Conservation (phyloP, 2,113 vertebrate genomes). For the Psittacula cyanocephala region DNA sequence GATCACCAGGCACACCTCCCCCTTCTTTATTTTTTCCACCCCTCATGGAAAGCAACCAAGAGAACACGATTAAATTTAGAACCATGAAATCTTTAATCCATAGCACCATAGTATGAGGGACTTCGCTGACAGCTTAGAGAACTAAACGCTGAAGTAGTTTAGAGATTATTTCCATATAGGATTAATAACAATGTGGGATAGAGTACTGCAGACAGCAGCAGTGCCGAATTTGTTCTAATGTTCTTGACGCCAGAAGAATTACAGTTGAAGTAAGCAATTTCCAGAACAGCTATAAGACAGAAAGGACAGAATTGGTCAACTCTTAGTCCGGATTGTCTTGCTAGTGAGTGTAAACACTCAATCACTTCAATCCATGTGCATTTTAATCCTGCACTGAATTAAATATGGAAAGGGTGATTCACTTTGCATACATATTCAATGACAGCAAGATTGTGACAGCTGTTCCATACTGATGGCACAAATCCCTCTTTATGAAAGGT, state of each 20-base stretch:
- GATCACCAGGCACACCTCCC: constrained; percentile 51
- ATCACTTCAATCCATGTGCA: neutral
- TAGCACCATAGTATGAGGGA: neutral
- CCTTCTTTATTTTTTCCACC: constrained; percentile 35
- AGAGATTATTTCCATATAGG: constrained; percentile 57
- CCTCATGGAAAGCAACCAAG: constrained; percentile 33
- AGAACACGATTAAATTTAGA: constrained; percentile 61
- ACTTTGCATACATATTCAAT: neutral
- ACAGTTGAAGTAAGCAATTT: neutral
- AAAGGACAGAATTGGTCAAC: neutral
- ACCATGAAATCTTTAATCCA: constrained; percentile 56
- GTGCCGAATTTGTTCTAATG: neutral
- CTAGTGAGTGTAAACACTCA: neutral
- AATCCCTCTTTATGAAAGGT: neutral
- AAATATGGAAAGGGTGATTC: neutral
- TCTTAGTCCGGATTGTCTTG: neutral
- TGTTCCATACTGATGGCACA: constrained; percentile 10
- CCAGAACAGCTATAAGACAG: neutral
- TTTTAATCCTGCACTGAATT: neutral
- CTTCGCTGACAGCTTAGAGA: constrained; percentile 16
- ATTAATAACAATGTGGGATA: constrained; percentile 30
- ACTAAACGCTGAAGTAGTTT: constrained; percentile 22
- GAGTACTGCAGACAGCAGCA: constrained; percentile 38
- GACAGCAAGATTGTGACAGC: neutral
- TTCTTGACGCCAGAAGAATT: neutral